These are phyloP conservation scores for Mercenaria mercenaria DNA, from an alignment of 1,140 invertebrate species.

Conservation along the genomic window DNA sequence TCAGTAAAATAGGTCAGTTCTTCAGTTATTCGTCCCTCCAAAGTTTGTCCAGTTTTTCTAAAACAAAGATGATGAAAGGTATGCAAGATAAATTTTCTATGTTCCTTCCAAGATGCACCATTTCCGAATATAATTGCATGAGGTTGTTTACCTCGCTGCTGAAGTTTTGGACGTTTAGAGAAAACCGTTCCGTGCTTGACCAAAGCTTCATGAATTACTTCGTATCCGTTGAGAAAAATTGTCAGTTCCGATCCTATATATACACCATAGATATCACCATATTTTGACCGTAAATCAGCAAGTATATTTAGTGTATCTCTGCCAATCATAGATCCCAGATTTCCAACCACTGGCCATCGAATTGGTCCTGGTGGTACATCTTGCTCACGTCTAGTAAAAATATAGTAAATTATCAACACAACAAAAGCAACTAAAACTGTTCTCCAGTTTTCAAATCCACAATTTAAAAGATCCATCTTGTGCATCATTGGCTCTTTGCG, in stretches of 20 bases:
- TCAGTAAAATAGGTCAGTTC: no score
- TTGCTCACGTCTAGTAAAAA: neutral
- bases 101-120: slow-evolving; percentile 93
- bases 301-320: slow-evolving; percentile 45
- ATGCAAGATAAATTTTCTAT: no score
- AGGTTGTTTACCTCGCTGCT: neutral
- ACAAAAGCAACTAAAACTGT: no score
- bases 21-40: no score
- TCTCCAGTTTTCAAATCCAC: no score
- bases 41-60: no score
- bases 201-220: slow-evolving; percentile 67
- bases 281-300: slow-evolving; percentile 25
- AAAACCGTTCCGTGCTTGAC: slow-evolving; percentile 68
- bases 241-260: slow-evolving; percentile 60
- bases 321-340: slow-evolving; percentile 33
- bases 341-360: slow-evolving; percentile 62
- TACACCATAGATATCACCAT: no score
- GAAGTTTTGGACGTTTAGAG: slow-evolving; percentile 51
- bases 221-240: slow-evolving; percentile 71
- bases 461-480: no score
- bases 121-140: slow-evolving; percentile 87
- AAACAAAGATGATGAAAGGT: no score
- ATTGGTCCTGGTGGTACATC: slow-evolving; percentile 1
- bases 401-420: no score
- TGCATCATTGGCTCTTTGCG: no score